These are phyloP conservation scores for Chionis minor DNA, from an alignment of 2,113 vertebrate genomes.

Conservation along the genomic window DNA sequence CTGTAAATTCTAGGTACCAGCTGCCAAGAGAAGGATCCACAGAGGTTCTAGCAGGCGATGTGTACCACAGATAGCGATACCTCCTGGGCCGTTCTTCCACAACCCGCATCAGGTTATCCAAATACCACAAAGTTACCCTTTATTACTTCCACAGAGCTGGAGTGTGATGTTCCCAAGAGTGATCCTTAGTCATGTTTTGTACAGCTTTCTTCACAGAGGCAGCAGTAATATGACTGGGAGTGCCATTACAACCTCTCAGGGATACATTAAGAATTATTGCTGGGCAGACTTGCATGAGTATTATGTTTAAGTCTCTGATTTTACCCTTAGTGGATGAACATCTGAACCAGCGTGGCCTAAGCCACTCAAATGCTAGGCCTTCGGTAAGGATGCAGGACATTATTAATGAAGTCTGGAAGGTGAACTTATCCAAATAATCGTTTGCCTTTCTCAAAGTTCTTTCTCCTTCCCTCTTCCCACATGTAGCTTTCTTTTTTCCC, in stretches of 20 bases:
- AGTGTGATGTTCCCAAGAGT: background rate
- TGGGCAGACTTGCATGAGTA: background rate
- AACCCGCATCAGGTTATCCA: background rate
- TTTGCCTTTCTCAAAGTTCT: background rate
- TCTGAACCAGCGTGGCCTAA: background rate
- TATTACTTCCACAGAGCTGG: background rate
- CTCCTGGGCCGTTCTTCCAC: background rate
- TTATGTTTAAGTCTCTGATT: background rate
- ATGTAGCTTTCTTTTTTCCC: background rate
- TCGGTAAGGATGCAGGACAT: background rate
- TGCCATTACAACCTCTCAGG: background rate
- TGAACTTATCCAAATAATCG: background rate
- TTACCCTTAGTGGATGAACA: background rate
- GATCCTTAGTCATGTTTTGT: background rate
- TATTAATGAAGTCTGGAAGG: background rate
- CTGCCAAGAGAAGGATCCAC: background rate
- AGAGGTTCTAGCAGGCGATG: background rate
- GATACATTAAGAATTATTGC: background rate
- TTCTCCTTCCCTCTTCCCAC: background rate
- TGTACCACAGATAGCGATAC: background rate
- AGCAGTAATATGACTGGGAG: background rate
- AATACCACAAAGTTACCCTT: background rate
- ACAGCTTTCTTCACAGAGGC: background rate
- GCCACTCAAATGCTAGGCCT: background rate
- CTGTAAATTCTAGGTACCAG: background rate